phyloP scores from a whole-genome alignment of 2,797 vertebrate species.

The Heteromormyrus szaboi region DNA sequence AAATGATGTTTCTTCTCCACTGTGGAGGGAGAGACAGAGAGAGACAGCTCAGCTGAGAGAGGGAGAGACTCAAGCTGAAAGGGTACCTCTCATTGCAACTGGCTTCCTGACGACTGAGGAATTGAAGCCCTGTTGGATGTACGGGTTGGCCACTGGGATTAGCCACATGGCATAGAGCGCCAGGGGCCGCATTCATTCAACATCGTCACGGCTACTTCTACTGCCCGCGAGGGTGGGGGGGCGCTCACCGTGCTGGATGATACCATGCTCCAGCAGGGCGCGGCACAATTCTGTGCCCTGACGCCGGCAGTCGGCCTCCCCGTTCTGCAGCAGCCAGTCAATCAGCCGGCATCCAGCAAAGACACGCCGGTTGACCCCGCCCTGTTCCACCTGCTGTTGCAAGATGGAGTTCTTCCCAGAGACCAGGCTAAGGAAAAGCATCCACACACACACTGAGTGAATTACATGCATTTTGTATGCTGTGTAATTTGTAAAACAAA shows the following conservation, averaged over 20 bases:
- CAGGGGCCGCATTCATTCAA: neutral
- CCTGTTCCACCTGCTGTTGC: constrained; percentile 68
- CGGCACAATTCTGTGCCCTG: constrained; percentile 68
- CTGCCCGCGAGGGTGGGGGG: neutral
- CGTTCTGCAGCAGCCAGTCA: constrained; percentile 77
- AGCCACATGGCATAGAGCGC: neutral
- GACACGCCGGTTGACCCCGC: constrained; percentile 64
- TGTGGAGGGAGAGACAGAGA: constrained; percentile 40
- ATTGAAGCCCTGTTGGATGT: neutral
- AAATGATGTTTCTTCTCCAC: constrained; percentile 72
- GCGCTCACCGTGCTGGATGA: constrained; percentile 75
- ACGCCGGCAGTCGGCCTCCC: constrained; percentile 64
- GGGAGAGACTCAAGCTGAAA: neutral
- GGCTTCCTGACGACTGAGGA: neutral
- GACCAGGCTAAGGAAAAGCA: constrained; percentile 57
- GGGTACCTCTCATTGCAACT: neutral
- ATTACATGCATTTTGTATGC: neutral
- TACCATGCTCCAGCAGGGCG: constrained; percentile 71
- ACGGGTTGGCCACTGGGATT: neutral
- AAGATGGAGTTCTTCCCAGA: constrained; percentile 65
- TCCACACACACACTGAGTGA: neutral
- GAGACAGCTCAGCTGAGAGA: constrained; percentile 4
- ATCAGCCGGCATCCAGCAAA: constrained; percentile 74
- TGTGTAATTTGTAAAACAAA: neutral
- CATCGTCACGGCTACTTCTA: neutral